A percentile compares a stretch with the other conserved stretches of the same genome.
These are phyloP conservation scores for Dasypus novemcinctus DNA, from an alignment of 2,113 vertebrate genomes.

Conservation along the genomic window DNA sequence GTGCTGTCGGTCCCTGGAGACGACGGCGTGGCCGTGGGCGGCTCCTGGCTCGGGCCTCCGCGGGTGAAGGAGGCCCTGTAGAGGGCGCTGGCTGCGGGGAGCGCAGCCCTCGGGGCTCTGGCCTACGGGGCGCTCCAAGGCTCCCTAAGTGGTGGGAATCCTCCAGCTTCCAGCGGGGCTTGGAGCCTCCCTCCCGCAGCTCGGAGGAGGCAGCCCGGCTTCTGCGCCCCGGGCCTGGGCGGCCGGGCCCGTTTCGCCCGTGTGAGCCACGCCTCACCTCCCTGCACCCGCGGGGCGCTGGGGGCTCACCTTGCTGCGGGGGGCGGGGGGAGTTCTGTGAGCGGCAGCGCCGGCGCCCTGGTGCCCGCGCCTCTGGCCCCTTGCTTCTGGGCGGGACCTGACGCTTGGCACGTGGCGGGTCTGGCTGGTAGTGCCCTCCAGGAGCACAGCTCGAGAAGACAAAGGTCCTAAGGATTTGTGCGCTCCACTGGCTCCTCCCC, in stretches of 20 bases:
- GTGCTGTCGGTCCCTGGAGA: neutral
- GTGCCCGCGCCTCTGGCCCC: no score
- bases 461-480: neutral
- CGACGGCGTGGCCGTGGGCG: neutral
- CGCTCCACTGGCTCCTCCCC: neutral
- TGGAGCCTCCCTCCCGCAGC: neutral
- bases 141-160: neutral
- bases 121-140: no score
- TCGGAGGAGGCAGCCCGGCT: neutral
- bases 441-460: neutral
- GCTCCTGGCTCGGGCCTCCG: neutral
- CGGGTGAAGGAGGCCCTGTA: neutral
- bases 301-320: accelerated
- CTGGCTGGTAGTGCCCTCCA: neutral
- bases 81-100: neutral
- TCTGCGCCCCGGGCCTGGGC: neutral
- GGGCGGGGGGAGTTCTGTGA: neutral
- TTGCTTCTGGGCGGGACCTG: neutral
- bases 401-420: no score
- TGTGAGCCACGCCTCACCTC: no score
- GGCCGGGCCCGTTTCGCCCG: accelerated
- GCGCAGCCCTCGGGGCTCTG: no score
- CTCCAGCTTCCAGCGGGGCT: neutral
- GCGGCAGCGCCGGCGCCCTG: accelerated
- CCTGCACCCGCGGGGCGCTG: neutral